A percentile compares a stretch with the other conserved stretches of the same genome.
phyloP scores from a whole-genome alignment of 2,113 vertebrate genomes.

The Phrynocephalus versicolor region DNA sequence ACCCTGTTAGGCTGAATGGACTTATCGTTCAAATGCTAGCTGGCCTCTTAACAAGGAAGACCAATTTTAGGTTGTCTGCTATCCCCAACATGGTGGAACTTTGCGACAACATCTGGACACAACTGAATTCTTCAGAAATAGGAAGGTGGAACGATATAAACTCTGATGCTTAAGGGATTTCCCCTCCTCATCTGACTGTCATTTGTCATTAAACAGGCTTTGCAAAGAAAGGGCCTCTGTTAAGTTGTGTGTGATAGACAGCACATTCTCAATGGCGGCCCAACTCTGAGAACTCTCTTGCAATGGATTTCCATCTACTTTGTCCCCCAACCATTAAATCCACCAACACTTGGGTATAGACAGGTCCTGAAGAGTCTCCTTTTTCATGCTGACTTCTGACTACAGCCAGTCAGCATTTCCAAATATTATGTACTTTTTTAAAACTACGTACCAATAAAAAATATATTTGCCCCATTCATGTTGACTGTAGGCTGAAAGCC shows the following conservation, averaged over 20 bases:
- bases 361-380: neutral
- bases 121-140: neutral
- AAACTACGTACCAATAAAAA: neutral
- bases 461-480: neutral
- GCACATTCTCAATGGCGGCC: neutral
- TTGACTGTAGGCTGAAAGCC: neutral
- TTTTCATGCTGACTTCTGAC: neutral
- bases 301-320: too few relatives aligned
- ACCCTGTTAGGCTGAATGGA: neutral
- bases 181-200: neutral
- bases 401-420: neutral
- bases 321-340: neutral
- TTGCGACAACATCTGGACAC: neutral
- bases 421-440: neutral
- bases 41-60: neutral
- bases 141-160: neutral
- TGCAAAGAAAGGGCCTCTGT: neutral
- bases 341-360: neutral
- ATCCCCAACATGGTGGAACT: neutral
- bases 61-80: neutral
- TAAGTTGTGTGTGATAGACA: neutral
- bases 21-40: neutral
- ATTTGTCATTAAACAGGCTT: neutral
- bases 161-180: neutral
- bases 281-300: neutral